Conservation (phyloP, 2,888 invertebrate species). For the Lepidocyrtoides sp. region DNA sequence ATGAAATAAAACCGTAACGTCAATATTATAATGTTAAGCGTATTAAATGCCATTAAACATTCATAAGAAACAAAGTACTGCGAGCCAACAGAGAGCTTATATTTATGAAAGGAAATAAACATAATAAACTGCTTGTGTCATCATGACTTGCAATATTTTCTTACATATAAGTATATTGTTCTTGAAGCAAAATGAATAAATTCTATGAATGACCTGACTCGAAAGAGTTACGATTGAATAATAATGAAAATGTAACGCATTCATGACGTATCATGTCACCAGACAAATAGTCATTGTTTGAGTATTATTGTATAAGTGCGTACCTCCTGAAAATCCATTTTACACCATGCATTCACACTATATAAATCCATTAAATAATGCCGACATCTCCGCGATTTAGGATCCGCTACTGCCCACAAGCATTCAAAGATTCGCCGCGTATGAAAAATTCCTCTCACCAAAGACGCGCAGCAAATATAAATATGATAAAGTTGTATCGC, state of each 20-base stretch:
- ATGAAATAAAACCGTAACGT: too few species aligned
- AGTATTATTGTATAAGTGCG: constrained; percentile 22
- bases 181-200: constrained; percentile 49
- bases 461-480: not conserved
- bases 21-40: too few species aligned
- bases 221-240: constrained; percentile 53
- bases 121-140: constrained; percentile 17
- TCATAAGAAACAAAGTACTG: too few species aligned
- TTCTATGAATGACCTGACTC: constrained; percentile 58
- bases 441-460: constrained; percentile 2
- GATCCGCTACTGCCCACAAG: constrained; percentile 33
- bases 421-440: not conserved
- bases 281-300: constrained; percentile 60
- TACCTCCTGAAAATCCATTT: constrained; percentile 42
- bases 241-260: constrained; percentile 47
- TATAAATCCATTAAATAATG: constrained; percentile 39
- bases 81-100: too few species aligned
- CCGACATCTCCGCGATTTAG: constrained; percentile 26
- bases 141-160: constrained; percentile 53
- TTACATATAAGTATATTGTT: not conserved
- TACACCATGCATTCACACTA: constrained; percentile 11
- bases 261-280: constrained; percentile 68
- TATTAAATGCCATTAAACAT: too few species aligned
- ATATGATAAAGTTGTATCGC: not conserved
- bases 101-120: not conserved